These are phyloP conservation scores for Crypturellus undulatus DNA, from an alignment of 2,113 vertebrate genomes.

Conservation along the genomic window DNA sequence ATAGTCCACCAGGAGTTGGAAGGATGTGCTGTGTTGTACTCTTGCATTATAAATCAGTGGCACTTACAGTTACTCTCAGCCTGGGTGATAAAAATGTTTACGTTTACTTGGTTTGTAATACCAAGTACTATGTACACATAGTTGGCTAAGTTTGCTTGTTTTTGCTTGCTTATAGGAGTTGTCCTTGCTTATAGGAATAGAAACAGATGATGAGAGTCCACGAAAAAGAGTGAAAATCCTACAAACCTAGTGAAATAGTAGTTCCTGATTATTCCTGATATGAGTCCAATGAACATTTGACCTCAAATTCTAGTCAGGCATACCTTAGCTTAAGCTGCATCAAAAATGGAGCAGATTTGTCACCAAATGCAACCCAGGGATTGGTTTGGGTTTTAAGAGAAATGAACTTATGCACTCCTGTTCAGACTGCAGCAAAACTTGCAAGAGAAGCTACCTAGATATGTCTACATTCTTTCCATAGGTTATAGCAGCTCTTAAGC, in stretches of 20 bases:
- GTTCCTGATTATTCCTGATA: not conserved
- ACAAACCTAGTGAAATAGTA: not conserved
- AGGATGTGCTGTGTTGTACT: not conserved
- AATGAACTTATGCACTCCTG: fast-evolving
- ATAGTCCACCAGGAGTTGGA: not conserved
- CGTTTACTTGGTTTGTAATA: not conserved
- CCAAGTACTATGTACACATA: not conserved
- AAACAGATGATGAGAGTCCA: not conserved
- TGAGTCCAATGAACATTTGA: not conserved
- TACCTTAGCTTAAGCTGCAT: not conserved
- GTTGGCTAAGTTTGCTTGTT: not conserved
- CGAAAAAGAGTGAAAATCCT: not conserved
- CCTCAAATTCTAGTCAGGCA: not conserved
- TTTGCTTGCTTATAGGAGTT: not conserved
- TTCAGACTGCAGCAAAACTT: not conserved
- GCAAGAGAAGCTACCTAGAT: not conserved
- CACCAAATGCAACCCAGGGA: not conserved
- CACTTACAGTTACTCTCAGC: conserved; percentile 18
- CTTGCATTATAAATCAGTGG: not conserved
- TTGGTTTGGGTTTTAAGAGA: not conserved
- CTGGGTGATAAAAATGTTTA: not conserved
- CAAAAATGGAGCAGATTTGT: not conserved
- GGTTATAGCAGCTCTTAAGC: not conserved
- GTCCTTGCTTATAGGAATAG: not conserved
- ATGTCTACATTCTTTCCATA: not conserved